Evolutionary conservation across 2,888 invertebrate genomes (phyloP).

Genomic region (Glyphotaelius pellucidus): DNA sequence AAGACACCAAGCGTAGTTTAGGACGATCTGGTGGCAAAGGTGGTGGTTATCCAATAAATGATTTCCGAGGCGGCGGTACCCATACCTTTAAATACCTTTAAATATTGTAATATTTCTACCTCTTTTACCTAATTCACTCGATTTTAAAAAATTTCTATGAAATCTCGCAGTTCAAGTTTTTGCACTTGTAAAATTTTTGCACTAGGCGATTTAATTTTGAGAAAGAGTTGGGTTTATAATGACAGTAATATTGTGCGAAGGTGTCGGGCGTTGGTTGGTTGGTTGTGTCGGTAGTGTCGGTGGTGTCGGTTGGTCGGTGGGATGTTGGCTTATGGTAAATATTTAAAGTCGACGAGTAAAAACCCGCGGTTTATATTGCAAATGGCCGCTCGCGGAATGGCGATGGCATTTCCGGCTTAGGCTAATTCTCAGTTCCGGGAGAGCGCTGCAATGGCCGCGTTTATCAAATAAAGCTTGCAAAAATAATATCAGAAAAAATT

Average conservation of each 20-base stretch:
- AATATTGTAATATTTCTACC: too few species aligned
- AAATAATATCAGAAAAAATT: neutral
- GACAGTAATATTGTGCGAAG: neutral
- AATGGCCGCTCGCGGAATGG: constrained; percentile 38
- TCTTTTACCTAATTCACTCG: too few species aligned
- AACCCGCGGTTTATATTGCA: constrained; percentile 27
- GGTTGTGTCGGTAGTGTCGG: too few species aligned
- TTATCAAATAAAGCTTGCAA: neutral
- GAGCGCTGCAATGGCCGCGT: constrained; percentile 24
- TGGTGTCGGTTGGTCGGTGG: neutral
- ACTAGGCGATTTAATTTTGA: neutral
- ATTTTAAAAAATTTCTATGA: too few species aligned
- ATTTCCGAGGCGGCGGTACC: too few species aligned
- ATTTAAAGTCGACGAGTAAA: neutral
- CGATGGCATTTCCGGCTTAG: constrained; percentile 45
- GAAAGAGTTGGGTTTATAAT: neutral
- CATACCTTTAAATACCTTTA: too few species aligned
- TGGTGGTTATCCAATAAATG: too few species aligned
- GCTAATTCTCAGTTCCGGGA: constrained; percentile 48
- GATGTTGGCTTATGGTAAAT: neutral
- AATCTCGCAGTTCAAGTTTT: too few species aligned
- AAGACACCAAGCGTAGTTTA: too few species aligned
- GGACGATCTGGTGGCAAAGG: too few species aligned
- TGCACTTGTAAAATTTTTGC: neutral
- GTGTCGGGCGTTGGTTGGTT: neutral